These are phyloP conservation scores for Yoshiicerus persimilis DNA, from an alignment of 1,140 invertebrate species.

Conservation along the genomic window DNA sequence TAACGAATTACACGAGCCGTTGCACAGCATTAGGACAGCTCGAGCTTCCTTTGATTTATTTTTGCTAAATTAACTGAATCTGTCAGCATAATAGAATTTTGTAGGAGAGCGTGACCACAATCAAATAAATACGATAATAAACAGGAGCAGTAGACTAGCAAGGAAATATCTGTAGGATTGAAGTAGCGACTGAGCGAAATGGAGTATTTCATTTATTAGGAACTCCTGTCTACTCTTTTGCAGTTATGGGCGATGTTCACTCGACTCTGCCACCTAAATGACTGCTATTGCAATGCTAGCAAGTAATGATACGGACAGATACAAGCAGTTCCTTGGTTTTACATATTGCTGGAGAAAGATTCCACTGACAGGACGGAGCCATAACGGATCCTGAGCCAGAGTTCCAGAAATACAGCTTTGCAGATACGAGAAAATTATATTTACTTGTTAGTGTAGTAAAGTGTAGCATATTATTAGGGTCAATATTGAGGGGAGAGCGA, in stretches of 20 bases:
- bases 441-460: no score
- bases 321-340: no score
- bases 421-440: no score
- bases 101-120: not conserved
- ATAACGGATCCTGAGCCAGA: no score
- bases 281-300: not conserved
- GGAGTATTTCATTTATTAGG: not conserved
- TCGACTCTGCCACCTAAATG: not conserved
- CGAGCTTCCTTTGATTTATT: not conserved
- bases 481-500: no score
- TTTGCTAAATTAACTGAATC: not conserved
- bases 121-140: not conserved
- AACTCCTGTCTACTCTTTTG: not conserved
- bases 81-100: not conserved
- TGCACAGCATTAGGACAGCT: not conserved
- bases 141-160: not conserved
- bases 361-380: no score
- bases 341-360: no score
- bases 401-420: no score
- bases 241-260: not conserved
- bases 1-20: not conserved
- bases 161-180: not conserved
- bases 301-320: no score
- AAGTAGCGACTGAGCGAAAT: not conserved
- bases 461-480: no score